Base-by-base conservation (phyloP, 2,888 invertebrate genomes). In the Drosophila quinaria region DNA sequence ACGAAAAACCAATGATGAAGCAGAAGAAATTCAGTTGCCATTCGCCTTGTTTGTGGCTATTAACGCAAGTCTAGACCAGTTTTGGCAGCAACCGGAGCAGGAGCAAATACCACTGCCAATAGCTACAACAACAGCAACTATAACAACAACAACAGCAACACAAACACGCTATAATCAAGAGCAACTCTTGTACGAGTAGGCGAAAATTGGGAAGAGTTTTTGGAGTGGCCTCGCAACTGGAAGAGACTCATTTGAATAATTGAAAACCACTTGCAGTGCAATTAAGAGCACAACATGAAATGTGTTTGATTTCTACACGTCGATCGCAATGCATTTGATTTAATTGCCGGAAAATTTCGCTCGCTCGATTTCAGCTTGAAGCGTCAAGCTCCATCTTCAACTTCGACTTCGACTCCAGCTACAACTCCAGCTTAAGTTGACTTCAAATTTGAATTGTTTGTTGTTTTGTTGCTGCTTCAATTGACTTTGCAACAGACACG, bases 211-310 rank as follows among this genome's bases (percentile, higher is more conserved):
- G 33, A 41, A 74, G 51, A 70, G 58, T 65, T 79, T 54, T 47
- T 42, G 65, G 47, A 70, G 66, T 70, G 70, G 54, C 58, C 50
- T 60, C 56, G 61, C 64, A 61, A 29, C 56, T 39, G 77, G 71
- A 79, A 78, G 75, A 70, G 82, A 68, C 75, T 75, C 86, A 86
- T 84, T 88, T 84, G 81, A 88, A 86, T 84, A 88, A 84, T 84
- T 88, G 86, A 88, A 84, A 86, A 78, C 59, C 88, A 86, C 87
- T 84, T 86, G 83, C 78, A 74, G 66, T 78, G 78, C 88, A 84
- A 88, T 84, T 83, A 86, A 84, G 86, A 88, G 84, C 88, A 81
- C 71, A 67, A 76, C 86, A 86, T 64, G 69, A 64, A 31, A 51
- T 52, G 41, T 85, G 68, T 87, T 85, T 79, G 77, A 70, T 84